These are phyloP conservation scores for Drosophila yakuba DNA, from an alignment of 1,140 invertebrate species.

Conservation along the genomic window DNA sequence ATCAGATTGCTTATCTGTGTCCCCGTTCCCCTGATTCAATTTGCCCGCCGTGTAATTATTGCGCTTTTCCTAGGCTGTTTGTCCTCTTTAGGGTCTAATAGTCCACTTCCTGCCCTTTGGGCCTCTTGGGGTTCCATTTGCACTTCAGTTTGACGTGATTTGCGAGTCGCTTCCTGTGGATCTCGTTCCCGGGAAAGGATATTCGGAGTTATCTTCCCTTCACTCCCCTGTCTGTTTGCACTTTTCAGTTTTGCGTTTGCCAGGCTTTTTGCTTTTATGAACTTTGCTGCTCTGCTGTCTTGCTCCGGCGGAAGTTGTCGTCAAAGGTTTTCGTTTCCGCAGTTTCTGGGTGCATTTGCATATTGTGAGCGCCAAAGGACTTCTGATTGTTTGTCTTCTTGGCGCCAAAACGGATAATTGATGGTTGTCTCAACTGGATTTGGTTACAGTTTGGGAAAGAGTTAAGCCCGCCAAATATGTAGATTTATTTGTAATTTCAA, in stretches of 20 bases:
- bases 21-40: constrained; percentile 59
- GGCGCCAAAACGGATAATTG: constrained; percentile 58
- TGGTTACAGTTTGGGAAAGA: constrained; percentile 10
- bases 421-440: constrained; percentile 13
- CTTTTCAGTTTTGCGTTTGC: constrained; percentile 55
- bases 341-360: constrained; percentile 50
- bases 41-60: constrained; percentile 64
- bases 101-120: constrained; percentile 70
- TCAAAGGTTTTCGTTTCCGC: constrained; percentile 60
- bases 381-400: constrained; percentile 19
- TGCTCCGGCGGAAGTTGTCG: constrained; percentile 58
- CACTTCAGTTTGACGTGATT: constrained; percentile 81
- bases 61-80: constrained; percentile 66
- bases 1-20: constrained; percentile 76
- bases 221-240: constrained; percentile 55
- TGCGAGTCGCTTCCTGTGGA: constrained; percentile 82
- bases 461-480: background rate
- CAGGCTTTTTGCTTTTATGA: constrained; percentile 79
- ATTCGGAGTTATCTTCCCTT: constrained; percentile 35
- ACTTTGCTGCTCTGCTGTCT: constrained; percentile 70
- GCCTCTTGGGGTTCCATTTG: constrained; percentile 47
- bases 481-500: background rate
- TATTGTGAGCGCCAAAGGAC: constrained; percentile 66
- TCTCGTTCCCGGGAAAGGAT: constrained; percentile 29
- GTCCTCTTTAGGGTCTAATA: constrained; percentile 69